Conservation (phyloP, 2,113 vertebrate genomes). For the Forbesichthys papilliferus region DNA sequence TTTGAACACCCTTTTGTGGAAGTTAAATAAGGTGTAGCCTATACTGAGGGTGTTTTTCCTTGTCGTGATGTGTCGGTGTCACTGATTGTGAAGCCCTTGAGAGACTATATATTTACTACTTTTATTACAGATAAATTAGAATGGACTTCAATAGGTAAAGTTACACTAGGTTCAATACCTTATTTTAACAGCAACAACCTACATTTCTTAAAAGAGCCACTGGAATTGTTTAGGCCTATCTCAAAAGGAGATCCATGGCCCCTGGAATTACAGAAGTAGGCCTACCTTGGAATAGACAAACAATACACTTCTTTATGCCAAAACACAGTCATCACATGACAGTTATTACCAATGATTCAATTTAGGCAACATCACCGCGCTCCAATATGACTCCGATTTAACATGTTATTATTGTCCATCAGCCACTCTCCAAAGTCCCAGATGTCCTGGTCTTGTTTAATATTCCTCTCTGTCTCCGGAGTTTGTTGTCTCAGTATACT, state of each 20-base stretch:
- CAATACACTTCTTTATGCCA: slow-evolving; percentile 64
- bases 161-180: no score
- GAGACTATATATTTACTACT: no score
- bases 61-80: no score
- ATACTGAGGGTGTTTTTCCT: no score
- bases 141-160: no score
- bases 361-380: slow-evolving; percentile 40
- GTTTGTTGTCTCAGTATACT: no score
- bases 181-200: no score
- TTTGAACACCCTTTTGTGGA: no score
- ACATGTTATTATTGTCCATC: slow-evolving; percentile 36
- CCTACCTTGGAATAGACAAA: slow-evolving; percentile 22
- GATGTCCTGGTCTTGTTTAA: slow-evolving; percentile 28
- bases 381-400: slow-evolving; percentile 24
- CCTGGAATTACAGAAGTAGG: slow-evolving; percentile 42
- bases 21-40: no score
- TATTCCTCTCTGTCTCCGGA: background rate
- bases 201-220: background rate
- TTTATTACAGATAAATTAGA: no score
- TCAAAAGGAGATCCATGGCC: slow-evolving; percentile 15
- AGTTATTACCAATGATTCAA: slow-evolving; percentile 69
- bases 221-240: slow-evolving; percentile 46
- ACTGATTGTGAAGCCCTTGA: no score
- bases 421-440: background rate
- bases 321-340: slow-evolving; percentile 67